Percentiles rank a stretch among this genome's conserved stretches.
These are phyloP conservation scores for Callospermophilus lateralis DNA, from an alignment of 2,113 vertebrate genomes.

Conservation along the genomic window DNA sequence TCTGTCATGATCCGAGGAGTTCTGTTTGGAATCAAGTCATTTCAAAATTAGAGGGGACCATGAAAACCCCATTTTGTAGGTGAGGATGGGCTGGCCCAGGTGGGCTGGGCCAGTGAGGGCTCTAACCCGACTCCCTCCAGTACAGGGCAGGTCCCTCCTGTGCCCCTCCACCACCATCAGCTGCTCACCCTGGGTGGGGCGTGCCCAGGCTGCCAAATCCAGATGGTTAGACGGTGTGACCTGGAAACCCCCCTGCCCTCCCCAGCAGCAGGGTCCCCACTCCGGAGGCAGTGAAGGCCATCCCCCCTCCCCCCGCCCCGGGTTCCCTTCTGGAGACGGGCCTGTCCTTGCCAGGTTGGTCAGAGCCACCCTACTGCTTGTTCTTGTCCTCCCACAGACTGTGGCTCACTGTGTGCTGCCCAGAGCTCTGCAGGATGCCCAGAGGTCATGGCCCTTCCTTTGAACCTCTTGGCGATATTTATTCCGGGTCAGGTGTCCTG, in stretches of 20 bases:
- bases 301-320: too few species aligned
- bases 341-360: background rate
- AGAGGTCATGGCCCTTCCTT: background rate
- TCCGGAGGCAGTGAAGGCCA: background rate
- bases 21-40: background rate
- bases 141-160: rapidly evolving
- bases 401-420: background rate
- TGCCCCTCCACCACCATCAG: rapidly evolving
- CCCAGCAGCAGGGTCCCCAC: background rate
- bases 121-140: background rate
- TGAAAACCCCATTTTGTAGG: background rate
- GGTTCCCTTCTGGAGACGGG: background rate
- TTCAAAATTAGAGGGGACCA: background rate
- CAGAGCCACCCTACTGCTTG: background rate
- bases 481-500: background rate
- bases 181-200: too few species aligned
- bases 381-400: background rate
- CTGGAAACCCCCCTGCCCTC: background rate
- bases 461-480: background rate
- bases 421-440: rapidly evolving
- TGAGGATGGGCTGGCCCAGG: background rate
- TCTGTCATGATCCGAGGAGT: background rate
- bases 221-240: rapidly evolving
- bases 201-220: background rate
- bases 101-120: rapidly evolving